phyloP scores from a whole-genome alignment of 2,113 vertebrate species.

The Cettia cetti region DNA sequence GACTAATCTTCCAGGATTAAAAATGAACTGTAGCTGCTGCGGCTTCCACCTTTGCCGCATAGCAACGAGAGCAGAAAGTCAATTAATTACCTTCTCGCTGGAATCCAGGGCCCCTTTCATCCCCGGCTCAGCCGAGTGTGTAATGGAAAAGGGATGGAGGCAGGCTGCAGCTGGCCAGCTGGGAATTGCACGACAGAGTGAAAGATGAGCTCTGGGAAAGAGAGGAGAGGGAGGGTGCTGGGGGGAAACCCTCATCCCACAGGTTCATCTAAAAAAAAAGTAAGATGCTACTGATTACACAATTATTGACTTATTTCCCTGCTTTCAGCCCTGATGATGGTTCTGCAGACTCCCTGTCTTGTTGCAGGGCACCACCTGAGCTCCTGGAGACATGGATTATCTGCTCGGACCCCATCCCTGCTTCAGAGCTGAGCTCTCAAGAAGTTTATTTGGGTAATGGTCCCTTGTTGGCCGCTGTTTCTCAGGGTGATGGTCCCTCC shows the following conservation, averaged over 20 bases:
- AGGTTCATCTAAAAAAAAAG: constrained; percentile 62
- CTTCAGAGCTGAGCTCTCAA: background rate
- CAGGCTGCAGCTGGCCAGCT: constrained; percentile 70
- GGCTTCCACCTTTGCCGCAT: constrained; percentile 52
- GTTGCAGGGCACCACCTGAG: background rate
- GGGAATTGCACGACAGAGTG: constrained; percentile 67
- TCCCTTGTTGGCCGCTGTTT: background rate
- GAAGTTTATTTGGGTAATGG: background rate
- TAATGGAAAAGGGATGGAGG: constrained; percentile 85
- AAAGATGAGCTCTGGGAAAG: constrained; percentile 50
- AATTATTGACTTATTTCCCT: background rate
- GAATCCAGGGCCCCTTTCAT: constrained; percentile 49
- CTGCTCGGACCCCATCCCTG: background rate
- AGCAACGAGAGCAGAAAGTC: constrained; percentile 76
- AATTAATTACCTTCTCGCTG: constrained; percentile 76
- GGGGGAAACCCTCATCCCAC: background rate
- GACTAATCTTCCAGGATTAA: constrained; percentile 35
- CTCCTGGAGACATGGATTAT: rapidly evolving
- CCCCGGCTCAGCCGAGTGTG: constrained; percentile 87
- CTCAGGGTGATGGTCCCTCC: background rate
- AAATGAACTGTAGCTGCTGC: constrained; percentile 45
- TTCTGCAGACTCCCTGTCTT: background rate
- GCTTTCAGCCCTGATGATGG: background rate
- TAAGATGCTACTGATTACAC: constrained; percentile 8
- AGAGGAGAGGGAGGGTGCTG: background rate